Percentiles rank a stretch among this genome's conserved stretches.
Conservation (phyloP, 1,140 invertebrate species). For the Leguminivora glycinivorella region DNA sequence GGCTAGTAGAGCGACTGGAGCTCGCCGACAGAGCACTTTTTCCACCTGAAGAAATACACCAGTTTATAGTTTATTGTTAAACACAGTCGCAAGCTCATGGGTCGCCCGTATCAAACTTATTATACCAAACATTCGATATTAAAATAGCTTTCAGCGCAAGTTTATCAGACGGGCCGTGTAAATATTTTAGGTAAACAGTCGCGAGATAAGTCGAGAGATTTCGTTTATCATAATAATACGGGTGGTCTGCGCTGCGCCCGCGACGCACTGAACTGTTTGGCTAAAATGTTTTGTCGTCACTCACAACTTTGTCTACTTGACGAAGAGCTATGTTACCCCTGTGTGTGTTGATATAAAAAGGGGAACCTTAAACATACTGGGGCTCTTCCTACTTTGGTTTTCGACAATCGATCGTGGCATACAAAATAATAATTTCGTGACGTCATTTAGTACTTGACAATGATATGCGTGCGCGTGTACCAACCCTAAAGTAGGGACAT, state of each 20-base stretch:
- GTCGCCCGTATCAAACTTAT: background rate
- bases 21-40: conserved; percentile 76
- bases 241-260: conserved; percentile 54
- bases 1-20: conserved; percentile 77
- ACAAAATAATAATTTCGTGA: conserved; percentile 62
- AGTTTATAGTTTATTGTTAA: conserved; percentile 14
- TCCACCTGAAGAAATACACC: conserved; percentile 56
- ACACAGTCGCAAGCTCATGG: background rate
- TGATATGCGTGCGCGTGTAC: conserved; percentile 52
- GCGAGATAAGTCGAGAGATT: conserved; percentile 43
- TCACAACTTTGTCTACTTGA: conserved; percentile 38
- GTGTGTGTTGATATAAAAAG: conserved; percentile 37
- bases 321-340: conserved; percentile 44
- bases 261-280: conserved; percentile 47
- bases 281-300: conserved; percentile 8
- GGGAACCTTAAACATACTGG: conserved; percentile 46
- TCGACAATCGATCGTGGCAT: conserved; percentile 52
- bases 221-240: conserved; percentile 52
- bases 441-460: conserved; percentile 51
- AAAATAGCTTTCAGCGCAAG: conserved; percentile 22
- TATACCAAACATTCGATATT: conserved; percentile 9
- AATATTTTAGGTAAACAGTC: conserved; percentile 41
- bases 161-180: conserved; percentile 36
- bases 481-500: conserved; percentile 54
- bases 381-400: conserved; percentile 48